These are phyloP conservation scores for Tetragonisca angustula DNA, from an alignment of 2,888 invertebrate species.

Conservation along the genomic window DNA sequence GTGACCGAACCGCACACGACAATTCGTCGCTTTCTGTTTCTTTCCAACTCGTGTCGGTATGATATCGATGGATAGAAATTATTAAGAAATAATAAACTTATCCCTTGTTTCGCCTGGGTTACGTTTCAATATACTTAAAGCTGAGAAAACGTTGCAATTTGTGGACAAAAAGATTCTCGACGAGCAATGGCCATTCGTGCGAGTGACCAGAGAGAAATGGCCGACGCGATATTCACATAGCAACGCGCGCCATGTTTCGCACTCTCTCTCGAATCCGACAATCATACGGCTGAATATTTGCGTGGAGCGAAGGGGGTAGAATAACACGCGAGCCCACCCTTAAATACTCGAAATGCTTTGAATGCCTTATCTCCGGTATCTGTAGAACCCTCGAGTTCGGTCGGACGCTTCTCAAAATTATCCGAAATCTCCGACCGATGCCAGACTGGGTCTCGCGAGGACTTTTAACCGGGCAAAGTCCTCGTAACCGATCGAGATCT, in stretches of 20 bases:
- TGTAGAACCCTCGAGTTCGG: slow-evolving; percentile 82
- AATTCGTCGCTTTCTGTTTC: too few relatives aligned
- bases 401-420: slow-evolving; percentile 82
- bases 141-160: too few relatives aligned
- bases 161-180: too few relatives aligned
- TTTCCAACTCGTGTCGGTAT: too few relatives aligned
- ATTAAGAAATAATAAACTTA: too few relatives aligned
- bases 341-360: slow-evolving; percentile 81
- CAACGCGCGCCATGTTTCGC: slow-evolving; percentile 52
- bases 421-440: slow-evolving; percentile 77
- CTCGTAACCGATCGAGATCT: slow-evolving; percentile 82
- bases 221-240: slow-evolving; percentile 11
- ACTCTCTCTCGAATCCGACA: slow-evolving; percentile 32
- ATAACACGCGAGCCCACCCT: slow-evolving; percentile 74
- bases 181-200: not conserved
- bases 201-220: slow-evolving; percentile 40
- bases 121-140: too few relatives aligned
- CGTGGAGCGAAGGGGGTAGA: slow-evolving; percentile 47
- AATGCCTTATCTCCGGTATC: slow-evolving; percentile 82
- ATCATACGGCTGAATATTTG: slow-evolving; percentile 49
- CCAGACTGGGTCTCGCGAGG: slow-evolving; percentile 41
- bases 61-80: too few relatives aligned
- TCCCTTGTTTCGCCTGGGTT: too few relatives aligned
- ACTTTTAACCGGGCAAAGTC: slow-evolving; percentile 69
- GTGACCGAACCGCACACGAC: too few relatives aligned